Percentiles rank a stretch among this genome's conserved stretches.
Conservation (phyloP, 1,140 invertebrate species). For the Lepidurus packardi region DNA sequence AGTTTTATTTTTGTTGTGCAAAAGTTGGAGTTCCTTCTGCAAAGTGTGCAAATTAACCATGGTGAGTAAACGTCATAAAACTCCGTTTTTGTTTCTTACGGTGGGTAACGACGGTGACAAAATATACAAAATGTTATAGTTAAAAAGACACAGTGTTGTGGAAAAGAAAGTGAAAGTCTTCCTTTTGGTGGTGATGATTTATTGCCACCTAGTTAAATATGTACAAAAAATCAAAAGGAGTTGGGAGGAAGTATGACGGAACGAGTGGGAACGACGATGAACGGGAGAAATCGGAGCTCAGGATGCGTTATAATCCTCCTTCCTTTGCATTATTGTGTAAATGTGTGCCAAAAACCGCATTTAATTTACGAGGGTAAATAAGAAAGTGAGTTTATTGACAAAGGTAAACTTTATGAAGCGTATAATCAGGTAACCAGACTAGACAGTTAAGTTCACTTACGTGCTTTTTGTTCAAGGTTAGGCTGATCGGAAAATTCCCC, state of each 20-base stretch:
- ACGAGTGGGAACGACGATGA: not conserved
- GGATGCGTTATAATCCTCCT: not conserved
- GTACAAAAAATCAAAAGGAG: not conserved
- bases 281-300: conserved; percentile 9
- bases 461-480: not conserved
- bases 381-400: conserved; percentile 11
- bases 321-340: not conserved
- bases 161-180: conserved; percentile 8
- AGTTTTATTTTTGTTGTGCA: not conserved
- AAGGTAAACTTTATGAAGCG: not conserved
- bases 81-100: not conserved
- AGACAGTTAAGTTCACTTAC: not conserved
- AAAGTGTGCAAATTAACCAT: not conserved
- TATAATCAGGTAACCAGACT: not conserved
- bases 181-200: not conserved
- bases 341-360: not conserved
- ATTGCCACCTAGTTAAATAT: not conserved
- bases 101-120: not conserved
- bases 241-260: not conserved
- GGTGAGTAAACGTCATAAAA: not conserved
- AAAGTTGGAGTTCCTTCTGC: not conserved
- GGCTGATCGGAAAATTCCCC: not conserved
- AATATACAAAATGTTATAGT: not conserved
- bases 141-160: not conserved
- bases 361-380: not conserved